phyloP scores from a whole-genome alignment of 2,113 vertebrate species.

The Hippocampus abdominalis region DNA sequence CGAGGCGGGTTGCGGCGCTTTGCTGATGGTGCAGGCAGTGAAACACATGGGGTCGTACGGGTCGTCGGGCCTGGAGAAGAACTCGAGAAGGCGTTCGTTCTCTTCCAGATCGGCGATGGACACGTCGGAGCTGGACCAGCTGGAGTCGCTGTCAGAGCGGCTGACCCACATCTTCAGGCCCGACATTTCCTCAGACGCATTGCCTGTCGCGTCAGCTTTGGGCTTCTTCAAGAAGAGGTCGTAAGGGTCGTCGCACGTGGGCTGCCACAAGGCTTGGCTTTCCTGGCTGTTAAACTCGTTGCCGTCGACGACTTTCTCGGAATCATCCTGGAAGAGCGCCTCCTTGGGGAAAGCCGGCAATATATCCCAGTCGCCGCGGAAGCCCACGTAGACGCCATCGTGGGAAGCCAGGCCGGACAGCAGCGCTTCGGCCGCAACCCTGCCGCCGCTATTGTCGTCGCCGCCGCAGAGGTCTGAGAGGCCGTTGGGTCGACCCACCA shows the following conservation, averaged over 20 bases:
- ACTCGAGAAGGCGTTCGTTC: slow-evolving; percentile 68
- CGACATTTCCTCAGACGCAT: slow-evolving; percentile 20
- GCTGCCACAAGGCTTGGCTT: slow-evolving; percentile 61
- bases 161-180: slow-evolving; percentile 46
- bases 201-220: slow-evolving; percentile 5
- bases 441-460: slow-evolving; percentile 45
- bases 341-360: slow-evolving; percentile 43
- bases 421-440: slow-evolving; percentile 63
- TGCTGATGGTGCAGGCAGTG: slow-evolving; percentile 53
- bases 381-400: slow-evolving; percentile 61
- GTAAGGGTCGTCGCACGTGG: slow-evolving; percentile 61
- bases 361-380: slow-evolving; percentile 68
- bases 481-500: slow-evolving; percentile 57
- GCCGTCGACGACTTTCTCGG: slow-evolving; percentile 60
- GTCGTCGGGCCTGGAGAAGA: slow-evolving; percentile 62
- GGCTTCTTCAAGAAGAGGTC: slow-evolving; percentile 51
- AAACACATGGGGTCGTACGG: slow-evolving; percentile 75
- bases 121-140: slow-evolving; percentile 67
- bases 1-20: slow-evolving; percentile 9
- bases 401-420: slow-evolving; percentile 72
- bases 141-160: slow-evolving; percentile 69
- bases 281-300: slow-evolving; percentile 61
- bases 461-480: slow-evolving; percentile 65
- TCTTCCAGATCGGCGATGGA: slow-evolving; percentile 65
- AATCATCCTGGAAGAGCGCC: slow-evolving; percentile 38